phyloP scores from a whole-genome alignment of 2,797 vertebrate species.

The Chloroceryle amazona region DNA sequence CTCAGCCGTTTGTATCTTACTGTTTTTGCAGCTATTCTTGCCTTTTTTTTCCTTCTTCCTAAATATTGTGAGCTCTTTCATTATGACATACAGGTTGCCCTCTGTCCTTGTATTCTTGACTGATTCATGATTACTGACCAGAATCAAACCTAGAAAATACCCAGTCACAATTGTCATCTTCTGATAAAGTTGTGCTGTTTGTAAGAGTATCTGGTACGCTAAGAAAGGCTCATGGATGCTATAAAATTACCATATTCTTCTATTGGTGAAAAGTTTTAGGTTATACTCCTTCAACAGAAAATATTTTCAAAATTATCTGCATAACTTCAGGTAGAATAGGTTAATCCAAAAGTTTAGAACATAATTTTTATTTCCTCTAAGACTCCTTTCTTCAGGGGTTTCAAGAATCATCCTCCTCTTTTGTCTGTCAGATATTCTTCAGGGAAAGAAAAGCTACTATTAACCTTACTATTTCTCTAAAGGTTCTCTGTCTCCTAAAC shows the following conservation, averaged over 20 bases:
- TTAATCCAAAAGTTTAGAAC: not conserved
- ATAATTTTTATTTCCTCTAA: not conserved
- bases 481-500: not conserved
- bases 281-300: not conserved
- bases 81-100: not conserved
- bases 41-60: not conserved
- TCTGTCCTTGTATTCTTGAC: not conserved
- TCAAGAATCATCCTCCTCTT: not conserved
- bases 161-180: rapidly evolving
- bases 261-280: not conserved
- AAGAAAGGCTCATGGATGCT: not conserved
- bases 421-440: not conserved
- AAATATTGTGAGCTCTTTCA: not conserved
- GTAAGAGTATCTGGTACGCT: not conserved
- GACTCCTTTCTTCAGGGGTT: not conserved
- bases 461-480: not conserved
- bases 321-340: not conserved
- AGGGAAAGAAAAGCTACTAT: not conserved
- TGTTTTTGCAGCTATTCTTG: not conserved
- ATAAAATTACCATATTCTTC: not conserved
- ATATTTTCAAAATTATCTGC: not conserved
- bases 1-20: not conserved
- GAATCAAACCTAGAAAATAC: not conserved
- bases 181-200: not conserved
- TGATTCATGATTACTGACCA: not conserved